These are phyloP conservation scores for Conopomorpha cramerella DNA, from an alignment of 1,140 invertebrate species.

Conservation along the genomic window DNA sequence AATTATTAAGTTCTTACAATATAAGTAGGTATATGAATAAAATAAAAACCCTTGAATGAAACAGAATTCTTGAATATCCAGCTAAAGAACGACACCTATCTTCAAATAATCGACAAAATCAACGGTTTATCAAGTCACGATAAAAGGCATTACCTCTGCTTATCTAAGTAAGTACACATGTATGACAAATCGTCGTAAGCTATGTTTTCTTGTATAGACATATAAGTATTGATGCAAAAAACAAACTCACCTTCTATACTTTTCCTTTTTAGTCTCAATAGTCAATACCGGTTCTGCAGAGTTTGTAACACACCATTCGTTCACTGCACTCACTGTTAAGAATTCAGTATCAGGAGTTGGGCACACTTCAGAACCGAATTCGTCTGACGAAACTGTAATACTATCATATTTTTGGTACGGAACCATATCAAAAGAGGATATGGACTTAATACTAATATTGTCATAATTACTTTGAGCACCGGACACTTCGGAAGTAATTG, in stretches of 20 bases:
- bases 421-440: constrained; percentile 51
- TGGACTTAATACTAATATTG: constrained; percentile 52
- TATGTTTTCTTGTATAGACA: no score
- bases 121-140: no score
- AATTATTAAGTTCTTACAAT: no score
- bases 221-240: no score
- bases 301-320: constrained; percentile 50
- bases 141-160: no score
- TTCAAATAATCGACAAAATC: no score
- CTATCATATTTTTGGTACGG: constrained; percentile 53
- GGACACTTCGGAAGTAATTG: constrained; percentile 26
- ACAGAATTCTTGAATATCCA: no score
- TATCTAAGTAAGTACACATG: no score
- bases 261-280: constrained; percentile 53
- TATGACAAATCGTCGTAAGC: no score
- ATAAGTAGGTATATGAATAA: no score
- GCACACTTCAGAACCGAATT: constrained; percentile 52
- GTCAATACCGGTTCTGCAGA: constrained; percentile 41
- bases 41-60: no score
- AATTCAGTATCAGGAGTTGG: constrained; percentile 47
- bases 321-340: constrained; percentile 53
- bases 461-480: constrained; percentile 46
- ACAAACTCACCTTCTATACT: constrained; percentile 56
- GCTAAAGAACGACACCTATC: no score
- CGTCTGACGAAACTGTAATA: constrained; percentile 52